Evolutionary conservation across 2,797 vertebrate genomes (phyloP), one percentile per base, ranked within the genome.

Genomic region (Periophthalmus magnuspinnatus): DNA sequence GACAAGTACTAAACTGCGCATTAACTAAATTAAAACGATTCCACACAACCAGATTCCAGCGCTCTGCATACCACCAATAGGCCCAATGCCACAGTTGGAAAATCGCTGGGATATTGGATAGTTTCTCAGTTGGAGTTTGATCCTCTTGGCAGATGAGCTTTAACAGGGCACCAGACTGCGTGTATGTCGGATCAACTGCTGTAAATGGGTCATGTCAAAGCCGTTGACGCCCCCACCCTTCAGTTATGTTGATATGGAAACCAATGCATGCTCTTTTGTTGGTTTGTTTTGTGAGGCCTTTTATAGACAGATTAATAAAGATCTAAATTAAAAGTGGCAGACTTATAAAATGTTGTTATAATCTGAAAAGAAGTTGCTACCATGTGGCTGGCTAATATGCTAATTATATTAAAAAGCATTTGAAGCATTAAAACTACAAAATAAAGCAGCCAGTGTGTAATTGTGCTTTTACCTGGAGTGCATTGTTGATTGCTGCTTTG

Each of bases 391-490:
- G 38, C 11, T 41, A 41, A 11, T 3, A 41, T 2, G 5, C 41
- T 2, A 0, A 16, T 45, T 16, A 11, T 45, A 3, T 45, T 14
- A 45, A 45, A 13, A 13, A 14, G 0, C 41, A 45, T 45, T 3
- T 45, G 41, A 45, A 16, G 41, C 13, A 45, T 45, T 45, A 45
- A 1, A 45, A 52, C 8, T 21, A 50, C 19, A 52, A 52, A 8
- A 21, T 3, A 52, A 65, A 50, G 1, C 9, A 13, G n/a, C 24
- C 19, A 22, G n/a, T 54, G 11, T 7, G 34, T 28, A 6, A 19
- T 17, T 52, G 5, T 38, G n/a, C 24, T 9, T 19, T 77, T 89
- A 99, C 97, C 95, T 96, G 90, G 0, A 85, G 14, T 1, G 88
- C 80, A n/a, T 75, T 77, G 57, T 81, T 77, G 6, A 94, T 66